These are phyloP conservation scores for Dendrocopos noguchii DNA, from an alignment of 2,113 vertebrate species.

Conservation along the genomic window DNA sequence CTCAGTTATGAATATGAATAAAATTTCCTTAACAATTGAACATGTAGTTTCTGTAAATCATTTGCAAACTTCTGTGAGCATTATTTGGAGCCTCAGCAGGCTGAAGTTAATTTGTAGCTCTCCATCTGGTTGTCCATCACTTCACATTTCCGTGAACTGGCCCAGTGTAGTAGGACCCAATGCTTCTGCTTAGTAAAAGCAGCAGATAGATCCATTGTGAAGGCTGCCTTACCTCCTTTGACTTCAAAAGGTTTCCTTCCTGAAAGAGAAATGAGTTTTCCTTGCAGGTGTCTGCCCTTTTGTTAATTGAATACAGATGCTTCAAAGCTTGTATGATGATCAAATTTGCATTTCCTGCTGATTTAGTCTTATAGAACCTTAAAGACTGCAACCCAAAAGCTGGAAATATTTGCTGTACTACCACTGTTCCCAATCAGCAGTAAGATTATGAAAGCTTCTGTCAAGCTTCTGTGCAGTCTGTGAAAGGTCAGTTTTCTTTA, in stretches of 20 bases:
- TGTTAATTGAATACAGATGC: background rate
- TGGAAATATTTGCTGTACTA: background rate
- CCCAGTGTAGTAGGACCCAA: background rate
- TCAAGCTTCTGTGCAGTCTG: background rate
- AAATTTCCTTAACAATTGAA: background rate
- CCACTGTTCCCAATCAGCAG: background rate
- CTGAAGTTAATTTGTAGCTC: constrained; percentile 7
- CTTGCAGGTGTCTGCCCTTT: constrained; percentile 4
- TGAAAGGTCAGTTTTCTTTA: background rate
- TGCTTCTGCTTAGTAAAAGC: background rate
- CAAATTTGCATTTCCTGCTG: constrained; percentile 27
- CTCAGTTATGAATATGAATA: background rate
- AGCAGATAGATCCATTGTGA: background rate
- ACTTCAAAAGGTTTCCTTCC: background rate
- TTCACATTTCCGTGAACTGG: background rate
- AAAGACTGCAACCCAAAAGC: background rate
- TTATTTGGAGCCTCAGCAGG: background rate
- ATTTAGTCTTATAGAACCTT: constrained; percentile 6
- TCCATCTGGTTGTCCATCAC: background rate
- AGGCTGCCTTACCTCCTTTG: background rate
- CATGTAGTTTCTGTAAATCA: background rate
- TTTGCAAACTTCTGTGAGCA: background rate
- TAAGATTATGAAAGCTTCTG: background rate
- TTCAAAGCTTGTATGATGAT: constrained; percentile 9
- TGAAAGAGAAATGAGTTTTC: background rate